Evolutionary conservation across 2,113 vertebrate species (phyloP).

Genomic region (Myrmophylax atrothorax): DNA sequence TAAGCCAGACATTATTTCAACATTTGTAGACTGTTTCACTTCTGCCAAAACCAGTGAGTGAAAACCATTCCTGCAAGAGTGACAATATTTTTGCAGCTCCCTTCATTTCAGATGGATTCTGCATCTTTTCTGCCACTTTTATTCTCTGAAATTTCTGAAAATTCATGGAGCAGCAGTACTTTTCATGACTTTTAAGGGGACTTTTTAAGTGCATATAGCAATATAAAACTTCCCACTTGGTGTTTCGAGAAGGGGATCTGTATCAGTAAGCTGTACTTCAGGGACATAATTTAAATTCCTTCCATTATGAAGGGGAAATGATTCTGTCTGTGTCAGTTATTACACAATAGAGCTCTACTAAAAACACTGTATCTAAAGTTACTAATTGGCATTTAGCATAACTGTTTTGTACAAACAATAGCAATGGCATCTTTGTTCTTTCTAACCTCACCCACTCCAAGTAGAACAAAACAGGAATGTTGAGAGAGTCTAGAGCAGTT

Average conservation of each 20-base stretch:
- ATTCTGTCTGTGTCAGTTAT: background rate
- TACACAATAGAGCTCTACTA: background rate
- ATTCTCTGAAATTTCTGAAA: background rate
- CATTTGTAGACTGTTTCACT: background rate
- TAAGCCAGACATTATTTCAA: background rate
- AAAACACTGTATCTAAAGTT: background rate
- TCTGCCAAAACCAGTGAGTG: background rate
- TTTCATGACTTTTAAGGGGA: background rate
- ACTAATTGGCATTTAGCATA: background rate
- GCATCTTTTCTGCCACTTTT: background rate
- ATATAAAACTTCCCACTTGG: background rate
- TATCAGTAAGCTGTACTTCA: background rate
- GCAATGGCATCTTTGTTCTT: background rate
- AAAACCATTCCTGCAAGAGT: constrained; percentile 2
- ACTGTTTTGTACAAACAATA: background rate
- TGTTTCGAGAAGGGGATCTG: background rate
- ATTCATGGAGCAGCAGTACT: background rate
- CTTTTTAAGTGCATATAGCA: background rate
- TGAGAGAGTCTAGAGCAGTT: background rate
- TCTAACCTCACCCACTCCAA: background rate
- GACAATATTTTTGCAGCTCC: background rate
- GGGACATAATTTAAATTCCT: background rate
- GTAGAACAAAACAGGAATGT: background rate
- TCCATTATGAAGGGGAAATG: background rate
- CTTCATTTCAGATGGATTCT: background rate